Base-by-base conservation (phyloP, 2,797 vertebrate genomes). In the Pipistrellus kuhlii region DNA sequence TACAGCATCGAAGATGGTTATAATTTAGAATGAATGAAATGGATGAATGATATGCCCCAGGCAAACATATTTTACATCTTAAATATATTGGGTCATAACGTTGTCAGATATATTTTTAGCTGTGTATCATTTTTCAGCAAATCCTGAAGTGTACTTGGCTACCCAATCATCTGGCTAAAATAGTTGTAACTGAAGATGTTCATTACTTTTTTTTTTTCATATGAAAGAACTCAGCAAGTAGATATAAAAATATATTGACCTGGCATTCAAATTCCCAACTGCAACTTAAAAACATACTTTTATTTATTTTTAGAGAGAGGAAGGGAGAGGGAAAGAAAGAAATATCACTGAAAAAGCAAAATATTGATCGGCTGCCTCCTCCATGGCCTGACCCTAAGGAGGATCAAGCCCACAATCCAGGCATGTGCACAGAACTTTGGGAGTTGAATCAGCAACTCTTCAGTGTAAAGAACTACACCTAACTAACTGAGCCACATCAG, bases 171-270 rank as follows among this genome's bases (percentile, higher is more conserved):
- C 64, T 88, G 27, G 27, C 57, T 90, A 91, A 96, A 96, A 93
- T 94, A 92, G 44, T 91, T 93, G 75, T 38, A 88, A 85, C n/a
- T 38, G 46, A 94, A 86, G n/a, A 75, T 93, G 92, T 96, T 90
- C 48, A 94, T 95, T 64, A 87, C 53, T 55, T 59, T 91, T 95
- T 53, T 91, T 94, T 82, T 94, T 87, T 94, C 64, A 51, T 85
- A 69, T 71, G 76, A 85, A 95, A 94, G 35, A 95, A 90, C 25
- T 72, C 87, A 95, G 35, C n/a, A 69, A 51, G 68, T 76, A 87
- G 5, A 62, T 90, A 76, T 32, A 77, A 94, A 90, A 75, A 5
- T 92, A 66, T 84, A 88, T 72, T 80, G 90, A 69, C 84, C 20
- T 93, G 21, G 41, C 78, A 90, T 95, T 94, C 75, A 90, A 69